Evolutionary conservation across 2,888 invertebrate species (phyloP).

Genomic region (Stenoptilia bipunctidactyla): DNA sequence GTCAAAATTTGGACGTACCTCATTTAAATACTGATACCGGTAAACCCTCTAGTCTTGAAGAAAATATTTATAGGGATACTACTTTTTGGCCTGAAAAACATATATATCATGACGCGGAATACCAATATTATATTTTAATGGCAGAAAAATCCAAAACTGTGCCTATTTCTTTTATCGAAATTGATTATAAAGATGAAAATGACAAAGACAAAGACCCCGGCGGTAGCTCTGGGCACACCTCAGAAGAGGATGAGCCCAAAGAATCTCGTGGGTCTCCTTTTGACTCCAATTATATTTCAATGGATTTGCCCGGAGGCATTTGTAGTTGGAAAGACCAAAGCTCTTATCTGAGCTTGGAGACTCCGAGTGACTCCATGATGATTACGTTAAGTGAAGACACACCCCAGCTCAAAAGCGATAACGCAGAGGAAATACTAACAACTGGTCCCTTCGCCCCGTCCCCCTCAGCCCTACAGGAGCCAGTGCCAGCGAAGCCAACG

Average conservation of each 20-base stretch:
- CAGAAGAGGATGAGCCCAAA: conserved; percentile 44
- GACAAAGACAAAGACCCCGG: conserved; percentile 74
- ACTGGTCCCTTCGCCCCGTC: conserved; percentile 51
- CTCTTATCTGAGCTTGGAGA: conserved; percentile 78
- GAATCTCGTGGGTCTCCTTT: conserved; percentile 37
- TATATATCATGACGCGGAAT: conserved; percentile 77
- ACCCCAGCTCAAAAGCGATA: conserved; percentile 25
- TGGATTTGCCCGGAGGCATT: conserved; percentile 83
- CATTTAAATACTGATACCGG: conserved; percentile 4
- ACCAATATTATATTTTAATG: conserved; percentile 67
- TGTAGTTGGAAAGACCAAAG: conserved; percentile 87
- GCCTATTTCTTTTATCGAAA: conserved; percentile 24
- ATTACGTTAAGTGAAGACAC: conserved; percentile 22
- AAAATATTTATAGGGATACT: conserved; percentile 51
- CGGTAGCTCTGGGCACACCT: conserved; percentile 70
- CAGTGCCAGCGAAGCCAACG: conserved; percentile 36
- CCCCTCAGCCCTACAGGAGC: conserved; percentile 57
- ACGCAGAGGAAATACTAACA: conserved; percentile 66
- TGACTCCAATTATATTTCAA: conserved; percentile 75
- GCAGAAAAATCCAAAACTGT: conserved; percentile 50
- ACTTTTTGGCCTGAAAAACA: conserved; percentile 73
- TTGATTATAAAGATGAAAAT: conserved; percentile 54
- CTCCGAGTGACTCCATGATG: conserved; percentile 35
- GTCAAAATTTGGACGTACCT: conserved; percentile 24
- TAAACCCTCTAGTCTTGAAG: conserved; percentile 26